Percentiles rank a stretch among this genome's conserved stretches.
Conservation (phyloP, 1,140 invertebrate genomes). For the Orussus abietinus region DNA sequence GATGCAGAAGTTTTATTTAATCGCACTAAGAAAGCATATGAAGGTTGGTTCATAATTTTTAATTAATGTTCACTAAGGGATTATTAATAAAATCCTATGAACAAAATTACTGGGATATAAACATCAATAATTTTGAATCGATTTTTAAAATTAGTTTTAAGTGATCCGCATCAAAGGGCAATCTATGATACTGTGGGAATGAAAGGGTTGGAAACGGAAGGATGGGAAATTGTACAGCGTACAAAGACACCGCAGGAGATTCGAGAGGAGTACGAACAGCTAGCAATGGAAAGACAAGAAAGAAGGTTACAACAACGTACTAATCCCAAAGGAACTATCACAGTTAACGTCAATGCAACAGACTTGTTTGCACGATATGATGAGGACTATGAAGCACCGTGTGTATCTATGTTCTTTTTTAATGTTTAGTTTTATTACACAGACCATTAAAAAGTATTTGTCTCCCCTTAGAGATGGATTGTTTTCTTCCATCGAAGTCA, state of each 20-base stretch:
- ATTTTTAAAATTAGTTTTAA: constrained; percentile 61
- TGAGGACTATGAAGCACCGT: constrained; percentile 59
- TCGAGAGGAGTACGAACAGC: constrained; percentile 87
- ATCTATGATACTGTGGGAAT: constrained; percentile 78
- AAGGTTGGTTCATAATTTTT: constrained; percentile 60
- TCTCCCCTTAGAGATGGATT: constrained; percentile 49
- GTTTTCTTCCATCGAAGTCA: constrained; percentile 80
- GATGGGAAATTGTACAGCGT: constrained; percentile 86
- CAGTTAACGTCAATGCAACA: constrained; percentile 86
- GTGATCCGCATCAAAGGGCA: constrained; percentile 72
- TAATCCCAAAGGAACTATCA: constrained; percentile 85
- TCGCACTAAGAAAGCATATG: constrained; percentile 88
- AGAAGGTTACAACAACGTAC: constrained; percentile 79
- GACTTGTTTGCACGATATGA: constrained; percentile 85
- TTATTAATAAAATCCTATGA: constrained; percentile 56
- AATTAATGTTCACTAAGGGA: constrained; percentile 41
- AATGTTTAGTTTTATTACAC: constrained; percentile 19
- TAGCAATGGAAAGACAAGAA: constrained; percentile 77
- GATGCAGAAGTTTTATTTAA: constrained; percentile 90
- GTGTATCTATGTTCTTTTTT: constrained; percentile 25
- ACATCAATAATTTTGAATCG: constrained; percentile 11
- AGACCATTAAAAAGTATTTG: constrained; percentile 9
- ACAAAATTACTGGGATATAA: constrained; percentile 28
- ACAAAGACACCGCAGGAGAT: constrained; percentile 92
- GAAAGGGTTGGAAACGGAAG: constrained; percentile 83